Evolutionary conservation across 2,113 vertebrate genomes (phyloP), one percentile per base, ranked within the genome.

Genomic region (Acanthochromis polyacanthus): DNA sequence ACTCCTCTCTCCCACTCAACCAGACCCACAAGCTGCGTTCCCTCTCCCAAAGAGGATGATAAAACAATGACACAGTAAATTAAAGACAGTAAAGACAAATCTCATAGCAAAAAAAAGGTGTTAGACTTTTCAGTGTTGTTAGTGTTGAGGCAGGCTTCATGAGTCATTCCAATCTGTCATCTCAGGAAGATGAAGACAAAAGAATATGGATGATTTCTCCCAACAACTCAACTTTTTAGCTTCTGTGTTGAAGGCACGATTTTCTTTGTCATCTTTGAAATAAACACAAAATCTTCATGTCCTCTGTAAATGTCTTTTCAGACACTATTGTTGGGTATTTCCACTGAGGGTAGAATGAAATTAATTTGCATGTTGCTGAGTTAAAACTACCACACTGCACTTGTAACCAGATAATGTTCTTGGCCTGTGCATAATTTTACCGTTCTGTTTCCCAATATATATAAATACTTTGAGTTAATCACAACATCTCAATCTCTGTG

Each of bases 91-190:
- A 50, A 68, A 75, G 45, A 50, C 19, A 51, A 63, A 45, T 20
- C 57, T 55, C 53, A n/a, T 9, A 43, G 4, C 1, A 43, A 15
- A 15, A 43, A 8, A 43, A 63, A 69, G 58, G 48, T 38, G 73
- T 73, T 38, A 66, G 63, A 80, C 63, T 60, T 65, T 50, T 36
- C 12, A 3, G 53, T 68, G 75, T 78, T 74, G 59, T 84, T 71
- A 0, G 16, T 56, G 62, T 38, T 60, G 25, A 62, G 78, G 64
- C 48, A 9, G 48, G 66, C 46, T 46, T 32, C 25, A 3, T 77
- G 79, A 65, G 20, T 82, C 86, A 73, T 52, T 70, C 59, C 76
- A 17, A 55, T 64, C 63, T 79, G 71, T 72, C 75, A 69, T 28
- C 15, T 51, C 32, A 17, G 56, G 10, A 51, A 10, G 60, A 63